Percentiles rank a stretch among this genome's conserved stretches.
phyloP scores from a whole-genome alignment of 2,797 vertebrate species.

The Danionella dracula region DNA sequence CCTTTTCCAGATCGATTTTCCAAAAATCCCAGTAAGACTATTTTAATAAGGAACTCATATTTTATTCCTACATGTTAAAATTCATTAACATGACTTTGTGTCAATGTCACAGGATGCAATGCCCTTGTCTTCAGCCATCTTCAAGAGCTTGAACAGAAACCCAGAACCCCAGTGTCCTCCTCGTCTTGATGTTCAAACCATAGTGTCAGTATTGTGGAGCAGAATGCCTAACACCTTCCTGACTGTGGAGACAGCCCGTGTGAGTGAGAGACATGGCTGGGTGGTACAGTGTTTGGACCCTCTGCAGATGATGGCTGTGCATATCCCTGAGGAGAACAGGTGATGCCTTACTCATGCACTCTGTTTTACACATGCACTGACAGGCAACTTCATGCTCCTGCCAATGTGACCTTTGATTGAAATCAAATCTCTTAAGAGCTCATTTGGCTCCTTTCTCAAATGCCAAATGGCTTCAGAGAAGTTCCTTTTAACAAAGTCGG shows the following conservation, averaged over 20 bases:
- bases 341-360: slow-evolving; percentile 40
- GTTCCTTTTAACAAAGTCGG: neutral
- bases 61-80: neutral
- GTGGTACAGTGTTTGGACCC: slow-evolving; percentile 90
- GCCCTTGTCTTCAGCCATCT: slow-evolving; percentile 95
- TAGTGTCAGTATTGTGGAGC: slow-evolving; percentile 93
- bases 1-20: slow-evolving; percentile 93
- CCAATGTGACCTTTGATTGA: slow-evolving; percentile 4
- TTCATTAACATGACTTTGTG: neutral
- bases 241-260: slow-evolving; percentile 85
- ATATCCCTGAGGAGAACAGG: slow-evolving; percentile 98
- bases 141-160: slow-evolving; percentile 94
- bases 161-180: slow-evolving; percentile 92
- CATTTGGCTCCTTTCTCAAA: neutral
- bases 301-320: slow-evolving; percentile 94
- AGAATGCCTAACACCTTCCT: slow-evolving; percentile 95
- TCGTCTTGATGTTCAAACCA: slow-evolving; percentile 88
- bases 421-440: slow-evolving; percentile 5
- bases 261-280: slow-evolving; percentile 96
- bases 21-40: slow-evolving; percentile 86
- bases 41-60: neutral
- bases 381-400: neutral
- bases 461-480: neutral
- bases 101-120: slow-evolving; percentile 79
- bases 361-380: neutral